Percentiles rank a stretch among this genome's conserved stretches.
phyloP scores from a whole-genome alignment of 2,797 vertebrate species.

The Odontamblyopus lacepedii region DNA sequence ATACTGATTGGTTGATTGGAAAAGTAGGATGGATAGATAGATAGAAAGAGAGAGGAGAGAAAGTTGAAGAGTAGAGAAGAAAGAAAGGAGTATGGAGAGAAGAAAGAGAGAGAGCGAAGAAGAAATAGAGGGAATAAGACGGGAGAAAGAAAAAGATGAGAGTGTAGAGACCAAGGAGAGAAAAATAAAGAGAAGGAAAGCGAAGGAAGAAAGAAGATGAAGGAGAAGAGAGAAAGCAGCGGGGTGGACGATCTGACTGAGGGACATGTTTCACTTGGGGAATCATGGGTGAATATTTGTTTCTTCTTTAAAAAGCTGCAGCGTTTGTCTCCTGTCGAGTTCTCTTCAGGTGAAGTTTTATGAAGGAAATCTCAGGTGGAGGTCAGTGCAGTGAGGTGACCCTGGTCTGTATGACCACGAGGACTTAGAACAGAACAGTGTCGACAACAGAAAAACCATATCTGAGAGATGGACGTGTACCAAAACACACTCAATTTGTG shows the following conservation, averaged over 20 bases:
- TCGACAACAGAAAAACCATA: background rate
- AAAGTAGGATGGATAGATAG: too few relatives aligned
- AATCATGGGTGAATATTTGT: background rate
- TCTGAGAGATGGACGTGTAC: background rate
- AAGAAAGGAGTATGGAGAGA: background rate
- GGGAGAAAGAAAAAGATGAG: background rate
- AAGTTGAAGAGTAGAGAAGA: background rate
- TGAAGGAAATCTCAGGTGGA: background rate
- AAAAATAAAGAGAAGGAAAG: background rate
- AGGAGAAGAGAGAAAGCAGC: background rate
- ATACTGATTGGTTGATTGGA: too few relatives aligned
- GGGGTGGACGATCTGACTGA: constrained; percentile 37
- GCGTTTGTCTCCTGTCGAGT: background rate
- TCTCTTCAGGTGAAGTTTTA: background rate
- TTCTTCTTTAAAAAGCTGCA: background rate
- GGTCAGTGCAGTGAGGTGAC: too few relatives aligned
- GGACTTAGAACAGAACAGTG: background rate
- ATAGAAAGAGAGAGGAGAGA: background rate
- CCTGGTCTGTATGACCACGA: too few relatives aligned
- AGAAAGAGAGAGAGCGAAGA: background rate
- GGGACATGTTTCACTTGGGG: background rate
- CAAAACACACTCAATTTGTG: too few relatives aligned
- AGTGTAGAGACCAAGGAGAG: constrained; percentile 19
- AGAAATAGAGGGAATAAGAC: background rate
- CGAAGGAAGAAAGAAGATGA: too few relatives aligned